phyloP scores from a whole-genome alignment of 1,140 invertebrate species.

The Drosophila fuyamai region DNA sequence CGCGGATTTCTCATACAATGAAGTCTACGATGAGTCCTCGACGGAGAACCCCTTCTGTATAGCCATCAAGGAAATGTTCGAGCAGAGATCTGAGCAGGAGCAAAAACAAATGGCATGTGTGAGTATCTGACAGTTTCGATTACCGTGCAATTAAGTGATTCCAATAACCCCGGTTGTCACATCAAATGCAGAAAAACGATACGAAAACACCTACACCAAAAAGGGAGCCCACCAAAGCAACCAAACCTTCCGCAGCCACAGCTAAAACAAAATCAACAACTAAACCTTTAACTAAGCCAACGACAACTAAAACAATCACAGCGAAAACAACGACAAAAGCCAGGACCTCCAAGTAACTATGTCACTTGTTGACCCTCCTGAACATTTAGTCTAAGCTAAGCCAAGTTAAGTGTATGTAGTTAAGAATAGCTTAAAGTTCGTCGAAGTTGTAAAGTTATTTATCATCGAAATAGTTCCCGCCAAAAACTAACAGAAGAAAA shows the following conservation, averaged over 20 bases:
- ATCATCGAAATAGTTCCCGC: constrained; percentile 33
- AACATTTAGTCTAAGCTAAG: constrained; percentile 48
- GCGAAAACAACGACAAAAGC: constrained; percentile 25
- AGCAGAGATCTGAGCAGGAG: not conserved
- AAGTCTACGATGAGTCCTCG: constrained; percentile 41
- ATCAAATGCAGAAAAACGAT: constrained; percentile 52
- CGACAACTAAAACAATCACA: constrained; percentile 12
- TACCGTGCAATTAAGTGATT: constrained; percentile 23
- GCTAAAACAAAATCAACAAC: constrained; percentile 27
- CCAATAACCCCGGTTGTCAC: constrained; percentile 38
- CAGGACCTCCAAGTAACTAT: constrained; percentile 33
- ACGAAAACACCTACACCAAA: constrained; percentile 36
- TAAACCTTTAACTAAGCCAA: constrained; percentile 13
- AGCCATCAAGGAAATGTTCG: constrained; percentile 38
- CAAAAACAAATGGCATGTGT: constrained; percentile 10
- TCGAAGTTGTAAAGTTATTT: constrained; percentile 36
- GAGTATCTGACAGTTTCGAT: constrained; percentile 36
- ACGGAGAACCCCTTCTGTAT: constrained; percentile 61
- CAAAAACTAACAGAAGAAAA: constrained; percentile 11
- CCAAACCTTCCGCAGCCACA: constrained; percentile 13
- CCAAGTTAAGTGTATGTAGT: constrained; percentile 45
- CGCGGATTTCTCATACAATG: constrained; percentile 45
- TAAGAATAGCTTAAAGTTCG: constrained; percentile 51
- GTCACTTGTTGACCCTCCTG: constrained; percentile 46
- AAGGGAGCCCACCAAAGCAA: constrained; percentile 24